Conservation (phyloP, 2,113 vertebrate genomes). For the Dicerorhinus sumatrensis region DNA sequence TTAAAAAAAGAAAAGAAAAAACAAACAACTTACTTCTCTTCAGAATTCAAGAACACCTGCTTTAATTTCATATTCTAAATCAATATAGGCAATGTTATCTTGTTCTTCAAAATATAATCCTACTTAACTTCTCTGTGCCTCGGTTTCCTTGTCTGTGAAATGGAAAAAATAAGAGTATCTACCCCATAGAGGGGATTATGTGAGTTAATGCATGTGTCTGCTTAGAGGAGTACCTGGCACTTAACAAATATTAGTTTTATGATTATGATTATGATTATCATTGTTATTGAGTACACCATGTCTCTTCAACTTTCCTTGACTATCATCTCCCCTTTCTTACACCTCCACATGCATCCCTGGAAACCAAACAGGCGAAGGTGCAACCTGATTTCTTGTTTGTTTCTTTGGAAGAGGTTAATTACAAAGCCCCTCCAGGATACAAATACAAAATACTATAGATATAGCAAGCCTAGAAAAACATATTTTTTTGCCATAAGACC, state of each 20-base stretch:
- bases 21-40: not conserved
- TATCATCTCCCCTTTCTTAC: not conserved
- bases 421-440: not conserved
- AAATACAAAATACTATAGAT: not conserved
- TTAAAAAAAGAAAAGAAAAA: not conserved
- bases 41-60: not conserved
- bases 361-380: not conserved
- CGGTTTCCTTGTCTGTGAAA: not conserved
- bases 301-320: not conserved
- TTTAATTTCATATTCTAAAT: not conserved
- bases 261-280: not conserved
- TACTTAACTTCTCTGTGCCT: not conserved
- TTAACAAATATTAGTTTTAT: not conserved
- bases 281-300: not conserved
- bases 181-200: not conserved
- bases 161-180: not conserved
- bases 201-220: not conserved
- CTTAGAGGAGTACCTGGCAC: not conserved
- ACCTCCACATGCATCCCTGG: too few species aligned
- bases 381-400: not conserved
- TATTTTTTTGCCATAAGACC: not conserved
- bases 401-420: constrained; percentile 22
- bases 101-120: constrained; percentile 1
- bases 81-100: not conserved
- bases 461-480: not conserved